Evolutionary conservation across 2,888 invertebrate genomes (phyloP), one percentile per base, ranked within the genome.

Genomic region (Agrotis clavis): DNA sequence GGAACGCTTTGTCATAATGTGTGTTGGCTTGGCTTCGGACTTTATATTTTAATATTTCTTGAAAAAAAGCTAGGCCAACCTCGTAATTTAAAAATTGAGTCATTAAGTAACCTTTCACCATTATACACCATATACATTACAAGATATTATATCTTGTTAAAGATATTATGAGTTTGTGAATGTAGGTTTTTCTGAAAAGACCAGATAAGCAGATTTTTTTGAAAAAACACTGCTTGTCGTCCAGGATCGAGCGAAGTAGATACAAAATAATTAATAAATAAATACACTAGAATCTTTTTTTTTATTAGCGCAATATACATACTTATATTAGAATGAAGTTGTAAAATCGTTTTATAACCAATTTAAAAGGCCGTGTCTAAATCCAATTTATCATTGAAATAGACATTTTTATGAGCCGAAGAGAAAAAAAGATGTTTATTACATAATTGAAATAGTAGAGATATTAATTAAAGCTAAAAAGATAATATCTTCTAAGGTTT

Each of bases 1-100:
- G 57, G 45, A 67, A 61, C 57, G 62, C 67, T 75, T 71, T 57
- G 76, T 67, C 71, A 71, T 60, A 53, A 61, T 53, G 35, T 68
- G 51, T 65, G 50, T 60, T 59, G 41, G 41, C 41, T 41, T 41
- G 9, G 11, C 41, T 41, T 41, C 41, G 41, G 11, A 41, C 41
- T 11, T 41, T 41, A 41, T 7, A 7, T 35, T 6, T 35, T 35
- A 35, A 6, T 41, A 9, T 41, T 41, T 41, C 41, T 41, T 41
- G 11, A 2, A 7, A 41, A 41, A 41, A 41, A 41, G 41, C 11
- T 41, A 41, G 41, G 11, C 41, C 41, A 11, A 11, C 11, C 41
- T 35, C 47, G 47, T 13, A 47, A 47, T 47, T 47, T 47, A 16
- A 6, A 14, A 47, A 16, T 47, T 56, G 11, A 35, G 35, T 35